Percentiles rank a stretch among this genome's conserved stretches.
Conservation (phyloP, 2,113 vertebrate genomes). For the Petrocephalus microphthalmus region DNA sequence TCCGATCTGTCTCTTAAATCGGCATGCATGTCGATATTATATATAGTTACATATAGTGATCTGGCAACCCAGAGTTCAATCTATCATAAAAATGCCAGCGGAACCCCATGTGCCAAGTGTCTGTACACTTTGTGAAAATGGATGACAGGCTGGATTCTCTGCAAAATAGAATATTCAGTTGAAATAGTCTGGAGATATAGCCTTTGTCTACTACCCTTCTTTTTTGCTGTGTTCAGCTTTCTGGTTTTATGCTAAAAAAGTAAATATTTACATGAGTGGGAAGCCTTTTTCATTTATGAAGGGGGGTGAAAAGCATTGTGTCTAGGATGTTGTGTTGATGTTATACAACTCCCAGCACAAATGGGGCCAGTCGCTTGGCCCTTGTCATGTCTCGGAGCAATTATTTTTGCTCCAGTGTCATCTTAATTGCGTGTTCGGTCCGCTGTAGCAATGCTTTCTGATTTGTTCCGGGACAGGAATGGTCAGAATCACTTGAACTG, state of each 20-base stretch:
- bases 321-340: neutral
- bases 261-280: conserved; percentile 4
- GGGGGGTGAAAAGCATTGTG: neutral
- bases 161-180: neutral
- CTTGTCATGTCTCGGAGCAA: neutral
- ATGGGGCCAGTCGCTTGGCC: neutral
- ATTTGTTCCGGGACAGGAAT: neutral
- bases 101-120: neutral
- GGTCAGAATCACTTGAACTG: neutral
- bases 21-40: neutral
- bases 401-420: neutral
- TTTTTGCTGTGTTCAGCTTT: neutral
- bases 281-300: neutral
- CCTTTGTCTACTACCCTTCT: neutral
- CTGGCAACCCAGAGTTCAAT: neutral
- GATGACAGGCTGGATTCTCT: neutral
- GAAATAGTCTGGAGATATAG: neutral
- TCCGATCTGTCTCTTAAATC: neutral
- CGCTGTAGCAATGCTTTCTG: neutral
- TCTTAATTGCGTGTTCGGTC: neutral
- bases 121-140: neutral
- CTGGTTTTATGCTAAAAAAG: neutral
- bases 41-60: neutral
- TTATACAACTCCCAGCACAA: neutral
- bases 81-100: neutral